Base-by-base conservation (phyloP, 1,140 invertebrate genomes). In the Drosophila grimshawi region DNA sequence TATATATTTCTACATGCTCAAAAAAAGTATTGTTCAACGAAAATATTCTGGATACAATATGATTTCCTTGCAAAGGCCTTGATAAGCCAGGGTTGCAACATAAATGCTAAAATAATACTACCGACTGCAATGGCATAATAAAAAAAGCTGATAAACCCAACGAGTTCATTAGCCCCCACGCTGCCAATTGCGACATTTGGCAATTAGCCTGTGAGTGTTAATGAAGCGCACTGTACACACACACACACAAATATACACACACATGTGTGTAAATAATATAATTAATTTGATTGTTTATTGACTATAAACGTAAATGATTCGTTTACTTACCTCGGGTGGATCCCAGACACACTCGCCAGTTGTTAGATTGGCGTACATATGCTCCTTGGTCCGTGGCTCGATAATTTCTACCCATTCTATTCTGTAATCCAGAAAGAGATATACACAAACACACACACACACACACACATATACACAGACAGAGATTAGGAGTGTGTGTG, bases 321-420 rank as follows among this genome's bases (percentile, higher is more conserved):
- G 41, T 35, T 19, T 49, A 90, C 85, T 93, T 93, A 94, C 94
- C 93, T 95, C 94, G 78, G 98, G 98, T 90, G 97, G 97, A 94
- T 99, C 98, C 98, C 98, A 99, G 73, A 98, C 97, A 94, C 98
- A 99, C 94, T 99, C 98, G 76, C 98, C 98, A 61, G 98, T 99
- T 70, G 97, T 97, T 73, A 99, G 95, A 95, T 99, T 99, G 92
- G 98, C 98, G 94, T 98, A 99, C 98, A 99, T 99, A 93, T 98
- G 97, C 94, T 99, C 98, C 94, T 98, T 97, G 80, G 98, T 98
- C 92, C 97, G 96, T 80, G 98, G 98, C 93, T 99, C 98, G 93
- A 99, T 98, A 91, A 99, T 99, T 94, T 99, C 98, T 93, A 99
- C 98, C 98, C 98, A 99, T 95, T 99, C 91, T 86, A 92, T 92